phyloP scores from a whole-genome alignment of 2,113 vertebrate genomes.

The Probosciger aterrimus region DNA sequence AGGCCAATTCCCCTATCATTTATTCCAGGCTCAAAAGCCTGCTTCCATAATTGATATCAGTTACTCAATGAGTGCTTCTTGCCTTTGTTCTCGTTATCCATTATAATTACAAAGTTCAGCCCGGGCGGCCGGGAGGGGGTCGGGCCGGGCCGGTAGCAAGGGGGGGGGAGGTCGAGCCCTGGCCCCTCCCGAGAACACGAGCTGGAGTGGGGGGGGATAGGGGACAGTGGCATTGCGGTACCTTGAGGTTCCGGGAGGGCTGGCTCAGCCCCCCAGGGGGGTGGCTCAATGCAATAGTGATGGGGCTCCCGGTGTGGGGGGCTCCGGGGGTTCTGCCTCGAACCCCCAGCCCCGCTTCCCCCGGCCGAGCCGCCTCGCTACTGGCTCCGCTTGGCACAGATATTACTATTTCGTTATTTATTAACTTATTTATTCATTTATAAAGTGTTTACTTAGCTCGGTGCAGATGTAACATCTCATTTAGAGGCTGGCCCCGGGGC shows the following conservation, averaged over 20 bases:
- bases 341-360: accelerated
- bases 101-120: conserved; percentile 71
- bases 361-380: not conserved
- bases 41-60: conserved; percentile 81
- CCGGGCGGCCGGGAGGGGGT: not conserved
- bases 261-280: not conserved
- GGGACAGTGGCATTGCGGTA: accelerated
- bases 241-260: not conserved
- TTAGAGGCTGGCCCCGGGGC: conserved; percentile 78
- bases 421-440: conserved; percentile 80
- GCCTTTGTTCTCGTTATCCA: conserved; percentile 73
- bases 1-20: conserved; percentile 82
- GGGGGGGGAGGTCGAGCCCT: not conserved
- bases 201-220: not conserved
- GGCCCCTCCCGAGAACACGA: not conserved
- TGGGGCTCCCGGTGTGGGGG: not conserved
- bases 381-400: not conserved
- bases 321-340: not conserved
- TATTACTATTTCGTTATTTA: conserved; percentile 73
- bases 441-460: conserved; percentile 79
- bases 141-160: not conserved
- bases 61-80: conserved; percentile 74
- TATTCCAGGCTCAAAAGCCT: conserved; percentile 79
- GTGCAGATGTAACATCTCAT: conserved; percentile 83
- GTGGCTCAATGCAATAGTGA: not conserved